Evolutionary conservation across 2,888 invertebrate genomes (phyloP).

Genomic region (Ischnura elegans): DNA sequence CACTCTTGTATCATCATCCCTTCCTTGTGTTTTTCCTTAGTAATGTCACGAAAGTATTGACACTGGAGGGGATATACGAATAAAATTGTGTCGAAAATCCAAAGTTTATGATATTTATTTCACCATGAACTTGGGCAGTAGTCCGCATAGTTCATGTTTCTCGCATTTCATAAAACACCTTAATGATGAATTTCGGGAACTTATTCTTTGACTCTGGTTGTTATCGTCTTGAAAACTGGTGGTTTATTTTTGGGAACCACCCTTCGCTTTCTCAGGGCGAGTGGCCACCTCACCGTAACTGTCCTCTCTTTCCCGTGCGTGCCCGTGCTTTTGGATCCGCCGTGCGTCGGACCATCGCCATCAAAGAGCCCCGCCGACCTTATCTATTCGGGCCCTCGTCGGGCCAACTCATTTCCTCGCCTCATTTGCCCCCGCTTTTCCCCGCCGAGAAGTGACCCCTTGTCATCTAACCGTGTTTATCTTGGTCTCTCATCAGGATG

Average conservation of each 20-base stretch:
- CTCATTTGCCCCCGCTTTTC: neutral
- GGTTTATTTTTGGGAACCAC: neutral
- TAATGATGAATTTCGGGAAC: neutral
- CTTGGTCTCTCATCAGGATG: neutral
- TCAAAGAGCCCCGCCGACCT: neutral
- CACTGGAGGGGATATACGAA: too few species aligned
- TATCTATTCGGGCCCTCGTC: neutral
- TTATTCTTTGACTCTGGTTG: neutral
- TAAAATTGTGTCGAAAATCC: too few species aligned
- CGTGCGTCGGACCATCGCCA: neutral
- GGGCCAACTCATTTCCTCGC: neutral
- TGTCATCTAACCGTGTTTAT: neutral
- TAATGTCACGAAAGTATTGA: too few species aligned
- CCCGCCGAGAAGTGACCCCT: neutral
- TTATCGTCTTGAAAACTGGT: neutral
- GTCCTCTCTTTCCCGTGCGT: neutral
- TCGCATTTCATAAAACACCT: neutral
- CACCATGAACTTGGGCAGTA: neutral
- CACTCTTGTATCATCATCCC: too few species aligned
- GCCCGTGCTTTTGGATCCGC: neutral
- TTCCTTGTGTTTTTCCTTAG: too few species aligned
- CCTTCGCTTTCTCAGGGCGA: neutral
- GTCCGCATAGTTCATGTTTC: neutral
- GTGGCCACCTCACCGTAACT: neutral
- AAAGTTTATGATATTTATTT: too few species aligned